phyloP scores from a whole-genome alignment of 2,113 vertebrate genomes.

The Lipotes vexillifer region DNA sequence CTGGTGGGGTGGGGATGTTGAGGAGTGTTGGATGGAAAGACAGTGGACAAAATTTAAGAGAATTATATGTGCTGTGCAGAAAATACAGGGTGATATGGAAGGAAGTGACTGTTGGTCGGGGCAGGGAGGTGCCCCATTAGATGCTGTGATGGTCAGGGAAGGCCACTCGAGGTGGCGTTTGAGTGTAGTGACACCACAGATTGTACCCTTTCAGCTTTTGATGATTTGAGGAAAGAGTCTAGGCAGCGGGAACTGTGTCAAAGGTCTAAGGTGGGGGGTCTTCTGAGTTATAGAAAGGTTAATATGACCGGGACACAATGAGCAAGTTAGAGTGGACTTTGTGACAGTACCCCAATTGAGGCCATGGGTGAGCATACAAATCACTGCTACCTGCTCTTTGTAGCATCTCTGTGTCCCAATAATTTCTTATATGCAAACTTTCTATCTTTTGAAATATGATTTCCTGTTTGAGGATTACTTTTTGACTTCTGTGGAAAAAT shows the following conservation, averaged over 20 bases:
- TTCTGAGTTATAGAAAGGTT: neutral
- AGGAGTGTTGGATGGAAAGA: neutral
- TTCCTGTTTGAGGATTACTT: neutral
- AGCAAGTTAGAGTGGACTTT: neutral
- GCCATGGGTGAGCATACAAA: neutral
- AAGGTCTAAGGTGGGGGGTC: neutral
- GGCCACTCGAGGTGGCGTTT: neutral
- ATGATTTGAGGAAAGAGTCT: neutral
- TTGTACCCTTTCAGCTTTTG: neutral
- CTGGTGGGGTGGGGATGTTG: neutral
- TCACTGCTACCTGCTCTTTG: neutral
- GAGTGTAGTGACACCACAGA: neutral
- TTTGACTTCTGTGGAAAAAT: slow-evolving; percentile 41
- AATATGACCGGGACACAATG: neutral
- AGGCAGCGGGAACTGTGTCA: neutral
- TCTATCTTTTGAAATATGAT: slow-evolving; percentile 29
- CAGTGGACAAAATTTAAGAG: neutral
- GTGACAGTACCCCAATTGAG: neutral
- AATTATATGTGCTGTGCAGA: neutral
- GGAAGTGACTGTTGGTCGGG: neutral
- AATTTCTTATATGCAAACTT: neutral
- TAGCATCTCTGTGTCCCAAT: neutral
- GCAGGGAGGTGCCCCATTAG: neutral
- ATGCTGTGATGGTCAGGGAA: neutral
- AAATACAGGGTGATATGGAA: neutral